These are phyloP conservation scores for Drosophila nr. perissopoda DNA, from an alignment of 2,888 invertebrate species.

Conservation along the genomic window DNA sequence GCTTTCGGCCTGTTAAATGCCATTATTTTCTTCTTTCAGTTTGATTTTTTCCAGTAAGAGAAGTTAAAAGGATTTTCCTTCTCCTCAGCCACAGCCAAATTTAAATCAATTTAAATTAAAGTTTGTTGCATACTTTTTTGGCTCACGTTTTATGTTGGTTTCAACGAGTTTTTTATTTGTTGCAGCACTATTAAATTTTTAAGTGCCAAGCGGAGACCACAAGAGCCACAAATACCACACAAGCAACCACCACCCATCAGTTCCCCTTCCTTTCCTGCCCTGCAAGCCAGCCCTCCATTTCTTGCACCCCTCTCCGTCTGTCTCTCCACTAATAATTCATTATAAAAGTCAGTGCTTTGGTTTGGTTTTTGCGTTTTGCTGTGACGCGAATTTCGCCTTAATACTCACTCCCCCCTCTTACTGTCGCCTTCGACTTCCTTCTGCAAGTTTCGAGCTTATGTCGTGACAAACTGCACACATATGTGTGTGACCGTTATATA, in stretches of 20 bases:
- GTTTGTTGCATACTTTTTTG: slow-evolving; percentile 48
- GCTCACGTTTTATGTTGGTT: slow-evolving; percentile 25
- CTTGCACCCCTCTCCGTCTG: slow-evolving; percentile 10
- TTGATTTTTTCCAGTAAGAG: slow-evolving; percentile 24
- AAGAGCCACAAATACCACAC: slow-evolving; percentile 77
- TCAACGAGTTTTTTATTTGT: slow-evolving; percentile 49
- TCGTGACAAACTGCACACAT: slow-evolving; percentile 81
- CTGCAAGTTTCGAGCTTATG: slow-evolving; percentile 65
- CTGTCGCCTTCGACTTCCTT: neutral
- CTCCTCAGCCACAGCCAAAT: slow-evolving; percentile 23
- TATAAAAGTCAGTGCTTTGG: slow-evolving; percentile 81
- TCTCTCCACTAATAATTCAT: slow-evolving; percentile 75
- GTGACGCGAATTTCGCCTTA: slow-evolving; percentile 67
- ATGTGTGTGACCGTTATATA: slow-evolving; percentile 53
- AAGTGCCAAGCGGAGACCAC: slow-evolving; percentile 74
- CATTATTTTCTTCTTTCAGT: slow-evolving; percentile 37
- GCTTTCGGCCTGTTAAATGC: slow-evolving; percentile 54
- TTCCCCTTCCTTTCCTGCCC: neutral
- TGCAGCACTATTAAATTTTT: slow-evolving; percentile 76
- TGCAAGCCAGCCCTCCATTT: neutral
- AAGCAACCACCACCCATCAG: slow-evolving; percentile 61
- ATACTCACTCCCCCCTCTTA: slow-evolving; percentile 24
- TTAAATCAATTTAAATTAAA: slow-evolving; percentile 56
- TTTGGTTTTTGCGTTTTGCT: slow-evolving; percentile 80
- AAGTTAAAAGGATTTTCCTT: slow-evolving; percentile 44